These are phyloP conservation scores for Camelus dromedarius DNA, from an alignment of 2,113 vertebrate species.

Conservation along the genomic window DNA sequence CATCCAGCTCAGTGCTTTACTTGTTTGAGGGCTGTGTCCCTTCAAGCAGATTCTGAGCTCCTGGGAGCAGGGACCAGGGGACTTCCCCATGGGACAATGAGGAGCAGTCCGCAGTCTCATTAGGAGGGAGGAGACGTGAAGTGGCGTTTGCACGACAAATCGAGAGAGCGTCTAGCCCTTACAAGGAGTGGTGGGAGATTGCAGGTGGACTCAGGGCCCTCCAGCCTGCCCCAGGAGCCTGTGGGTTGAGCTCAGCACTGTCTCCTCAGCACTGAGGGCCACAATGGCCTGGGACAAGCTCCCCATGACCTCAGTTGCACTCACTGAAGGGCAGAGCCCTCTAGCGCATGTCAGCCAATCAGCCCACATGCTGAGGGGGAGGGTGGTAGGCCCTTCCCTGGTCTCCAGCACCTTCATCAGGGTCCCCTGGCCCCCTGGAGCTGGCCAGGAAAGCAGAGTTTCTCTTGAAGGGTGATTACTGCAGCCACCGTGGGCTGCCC, in stretches of 20 bases:
- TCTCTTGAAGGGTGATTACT: not conserved
- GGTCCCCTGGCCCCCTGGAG: not conserved
- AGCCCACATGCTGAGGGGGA: not conserved
- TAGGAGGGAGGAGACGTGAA: not conserved
- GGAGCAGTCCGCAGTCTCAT: not conserved
- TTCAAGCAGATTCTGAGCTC: not conserved
- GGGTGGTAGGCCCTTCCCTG: not conserved
- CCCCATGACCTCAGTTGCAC: not conserved
- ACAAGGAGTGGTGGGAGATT: not conserved
- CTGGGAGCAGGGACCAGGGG: not conserved
- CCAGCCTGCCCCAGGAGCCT: no score
- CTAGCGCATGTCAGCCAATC: not conserved
- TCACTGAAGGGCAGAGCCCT: not conserved
- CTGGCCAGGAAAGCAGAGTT: not conserved
- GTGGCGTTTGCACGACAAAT: no score
- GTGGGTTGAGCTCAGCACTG: not conserved
- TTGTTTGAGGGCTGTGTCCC: not conserved
- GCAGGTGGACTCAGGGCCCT: not conserved
- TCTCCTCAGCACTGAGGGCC: not conserved
- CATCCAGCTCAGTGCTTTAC: not conserved
- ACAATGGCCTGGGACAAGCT: rapidly evolving
- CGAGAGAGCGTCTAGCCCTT: not conserved
- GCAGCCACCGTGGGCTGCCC: not conserved
- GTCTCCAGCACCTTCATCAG: not conserved
- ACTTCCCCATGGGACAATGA: no score